Conservation (phyloP, 2,113 vertebrate genomes). For the Bettongia penicillata region DNA sequence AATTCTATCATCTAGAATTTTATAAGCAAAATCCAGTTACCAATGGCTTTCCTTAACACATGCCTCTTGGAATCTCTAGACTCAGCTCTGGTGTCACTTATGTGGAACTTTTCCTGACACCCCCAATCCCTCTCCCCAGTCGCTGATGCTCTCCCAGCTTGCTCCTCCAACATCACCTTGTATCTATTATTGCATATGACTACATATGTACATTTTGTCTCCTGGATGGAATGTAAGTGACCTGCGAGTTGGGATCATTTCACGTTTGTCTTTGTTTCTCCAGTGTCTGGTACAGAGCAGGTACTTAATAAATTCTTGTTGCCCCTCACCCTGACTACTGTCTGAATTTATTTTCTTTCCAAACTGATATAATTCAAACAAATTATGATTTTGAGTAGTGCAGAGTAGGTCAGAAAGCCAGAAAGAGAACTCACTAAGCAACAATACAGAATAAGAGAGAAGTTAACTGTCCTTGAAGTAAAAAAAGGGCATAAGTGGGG, state of each 20-base stretch:
- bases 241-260: background rate
- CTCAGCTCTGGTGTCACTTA: background rate
- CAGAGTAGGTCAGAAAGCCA: conserved; percentile 5
- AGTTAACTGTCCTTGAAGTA: background rate
- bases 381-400: background rate
- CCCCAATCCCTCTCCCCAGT: background rate
- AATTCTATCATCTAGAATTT: background rate
- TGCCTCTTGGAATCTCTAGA: background rate
- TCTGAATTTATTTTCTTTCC: background rate
- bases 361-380: background rate
- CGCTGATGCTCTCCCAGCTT: background rate
- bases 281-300: background rate
- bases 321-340: background rate
- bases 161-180: background rate
- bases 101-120: background rate
- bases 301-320: background rate
- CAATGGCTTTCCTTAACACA: background rate
- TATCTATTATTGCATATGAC: background rate
- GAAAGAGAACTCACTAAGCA: conserved; percentile 36
- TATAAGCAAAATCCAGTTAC: background rate
- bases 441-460: conserved; percentile 17
- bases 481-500: background rate
- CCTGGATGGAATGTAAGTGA: background rate
- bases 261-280: background rate
- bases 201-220: background rate